Evolutionary conservation across 2,888 invertebrate genomes (phyloP).

Genomic region (Andrena trimmerana): DNA sequence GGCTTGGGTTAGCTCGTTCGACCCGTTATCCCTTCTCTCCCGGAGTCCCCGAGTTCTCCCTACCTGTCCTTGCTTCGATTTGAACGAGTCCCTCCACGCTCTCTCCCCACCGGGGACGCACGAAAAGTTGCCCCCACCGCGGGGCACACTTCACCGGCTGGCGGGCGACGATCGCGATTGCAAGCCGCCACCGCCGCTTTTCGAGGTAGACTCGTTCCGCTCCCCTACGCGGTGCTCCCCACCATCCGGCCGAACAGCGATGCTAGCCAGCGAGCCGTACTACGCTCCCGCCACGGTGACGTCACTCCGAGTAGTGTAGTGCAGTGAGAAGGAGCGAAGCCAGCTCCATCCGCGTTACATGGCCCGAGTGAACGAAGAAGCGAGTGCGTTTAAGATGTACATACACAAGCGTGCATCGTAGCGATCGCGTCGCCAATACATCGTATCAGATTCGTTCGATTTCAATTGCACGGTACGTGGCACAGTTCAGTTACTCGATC

Average conservation of each 20-base stretch:
- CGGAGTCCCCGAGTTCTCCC: conserved; percentile 68
- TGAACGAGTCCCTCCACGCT: conserved; percentile 67
- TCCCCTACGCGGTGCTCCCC: conserved; percentile 78
- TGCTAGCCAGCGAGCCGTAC: conserved; percentile 83
- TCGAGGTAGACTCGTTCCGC: conserved; percentile 82
- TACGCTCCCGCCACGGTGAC: conserved; percentile 85
- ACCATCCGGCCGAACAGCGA: conserved; percentile 65
- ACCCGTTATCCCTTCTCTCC: conserved; percentile 84
- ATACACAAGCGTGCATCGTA: conserved; percentile 58
- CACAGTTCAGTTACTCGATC: conserved; percentile 44
- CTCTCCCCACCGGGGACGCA: conserved; percentile 52
- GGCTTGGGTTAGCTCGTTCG: conserved; percentile 85
- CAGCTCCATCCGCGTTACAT: conserved; percentile 82
- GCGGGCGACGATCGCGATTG: conserved; percentile 72
- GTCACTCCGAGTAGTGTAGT: conserved; percentile 86
- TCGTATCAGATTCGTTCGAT: conserved; percentile 28
- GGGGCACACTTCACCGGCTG: conserved; percentile 61
- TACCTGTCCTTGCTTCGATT: conserved; percentile 79
- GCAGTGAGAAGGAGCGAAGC: conserved; percentile 85
- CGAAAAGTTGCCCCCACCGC: conserved; percentile 59
- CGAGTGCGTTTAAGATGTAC: conserved; percentile 66
- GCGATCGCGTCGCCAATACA: conserved; percentile 51
- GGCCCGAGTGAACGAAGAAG: conserved; percentile 74
- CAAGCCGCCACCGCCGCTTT: conserved; percentile 70
- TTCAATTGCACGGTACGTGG: conserved; percentile 46